Base-by-base conservation (phyloP, 2,888 invertebrate genomes). In the Tenthredo scrophulariae region DNA sequence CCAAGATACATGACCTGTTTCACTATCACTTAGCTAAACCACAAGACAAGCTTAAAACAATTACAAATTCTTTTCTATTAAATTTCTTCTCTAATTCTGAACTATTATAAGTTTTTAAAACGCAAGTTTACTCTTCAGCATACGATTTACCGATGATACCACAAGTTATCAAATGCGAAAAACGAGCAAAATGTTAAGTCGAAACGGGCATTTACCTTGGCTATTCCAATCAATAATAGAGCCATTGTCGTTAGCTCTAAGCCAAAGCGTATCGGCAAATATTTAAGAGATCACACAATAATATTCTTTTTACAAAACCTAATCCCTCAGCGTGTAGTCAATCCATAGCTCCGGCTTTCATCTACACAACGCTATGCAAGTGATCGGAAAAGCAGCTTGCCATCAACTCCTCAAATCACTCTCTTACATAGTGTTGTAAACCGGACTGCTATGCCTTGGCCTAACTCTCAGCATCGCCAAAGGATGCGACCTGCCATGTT, bases 401-500 rank as follows among this genome's bases (percentile, higher is more conserved):
- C 37, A 72, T 84, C 40, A 75, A 72, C n/a, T 72, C 22, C 9
- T 10, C 22, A 6, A 74, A 46, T 37, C 40, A 43, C 15, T 83
- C 50, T 75, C 22, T 96, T 96, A 97, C 97, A 97, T 97, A 92
- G 97, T 97, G 95, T 97, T 97, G 94, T 97, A 97, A 94, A 97
- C 97, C 92, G 97, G 96, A 94, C 97, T 96, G 94, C 97, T 97
- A 94, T 96, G 95, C 94, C 96, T 95, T 90, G 95, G 95, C 94
- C 97, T 96, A 94, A 96, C 95, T 94, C 96, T 96, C 94, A 98
- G 95, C 95, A 97, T 97, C 91, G 98, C 96, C 92, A 98, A 95
- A 89, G 98, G 98, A 95, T 98, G 98, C 91, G 97, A 98, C 94
- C 97, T 97, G 90, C 98, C 98, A 93, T 97, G 98, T 93, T 98